These are phyloP conservation scores for Cherax destructor DNA, from an alignment of 1,140 invertebrate genomes.

Conservation along the genomic window DNA sequence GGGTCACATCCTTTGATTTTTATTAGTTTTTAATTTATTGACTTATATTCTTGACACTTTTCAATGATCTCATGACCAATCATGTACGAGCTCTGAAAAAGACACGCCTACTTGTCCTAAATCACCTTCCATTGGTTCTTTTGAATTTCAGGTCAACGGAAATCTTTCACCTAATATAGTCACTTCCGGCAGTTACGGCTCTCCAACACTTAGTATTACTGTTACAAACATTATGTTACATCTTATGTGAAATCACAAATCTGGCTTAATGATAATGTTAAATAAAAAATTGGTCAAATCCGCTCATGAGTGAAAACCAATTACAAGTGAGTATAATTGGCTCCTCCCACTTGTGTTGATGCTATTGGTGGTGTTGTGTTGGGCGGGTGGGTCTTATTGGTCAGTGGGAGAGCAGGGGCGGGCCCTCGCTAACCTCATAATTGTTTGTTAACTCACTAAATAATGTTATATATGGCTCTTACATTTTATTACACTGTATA, in stretches of 20 bases:
- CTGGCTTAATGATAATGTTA: background rate
- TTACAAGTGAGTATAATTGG: constrained; percentile 54
- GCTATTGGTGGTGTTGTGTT: constrained; percentile 9
- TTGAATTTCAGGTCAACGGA: background rate
- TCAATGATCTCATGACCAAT: background rate
- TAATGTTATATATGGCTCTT: background rate
- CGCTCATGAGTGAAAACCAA: constrained; percentile 49
- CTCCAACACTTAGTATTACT: background rate
- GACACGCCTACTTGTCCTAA: constrained; percentile 12
- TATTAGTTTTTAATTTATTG: background rate
- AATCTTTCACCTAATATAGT: background rate
- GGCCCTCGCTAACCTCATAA: constrained; percentile 3
- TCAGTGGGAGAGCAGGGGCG: background rate
- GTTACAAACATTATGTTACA: background rate
- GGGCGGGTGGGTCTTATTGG: constrained; percentile 23
- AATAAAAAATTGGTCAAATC: background rate
- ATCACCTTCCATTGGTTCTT: constrained; percentile 4
- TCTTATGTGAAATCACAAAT: background rate
- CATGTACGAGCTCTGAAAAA: background rate
- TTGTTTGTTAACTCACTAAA: constrained; percentile 27
- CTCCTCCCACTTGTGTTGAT: constrained; percentile 35
- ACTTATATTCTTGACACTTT: background rate
- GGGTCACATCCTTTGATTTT: background rate
- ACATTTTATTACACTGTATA: background rate
- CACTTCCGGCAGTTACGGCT: background rate